Percentiles rank a stretch among this genome's conserved stretches.
Conservation (phyloP, 2,888 invertebrate genomes). For the Yponomeuta malinellus region DNA sequence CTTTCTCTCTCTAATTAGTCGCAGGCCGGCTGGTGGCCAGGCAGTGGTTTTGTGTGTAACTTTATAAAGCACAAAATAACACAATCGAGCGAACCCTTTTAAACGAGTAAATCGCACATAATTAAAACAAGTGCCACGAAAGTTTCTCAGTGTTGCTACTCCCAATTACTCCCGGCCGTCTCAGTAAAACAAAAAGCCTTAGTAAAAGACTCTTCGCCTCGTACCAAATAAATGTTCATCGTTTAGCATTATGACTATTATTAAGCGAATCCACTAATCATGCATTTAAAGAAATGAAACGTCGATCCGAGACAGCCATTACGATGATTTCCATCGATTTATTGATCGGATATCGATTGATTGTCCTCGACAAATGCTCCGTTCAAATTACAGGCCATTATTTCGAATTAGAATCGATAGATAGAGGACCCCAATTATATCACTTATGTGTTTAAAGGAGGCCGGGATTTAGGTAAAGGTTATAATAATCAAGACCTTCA, state of each 20-base stretch:
- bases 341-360: constrained; percentile 69
- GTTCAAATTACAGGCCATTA: constrained; percentile 72
- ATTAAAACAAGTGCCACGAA: background rate
- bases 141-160: background rate
- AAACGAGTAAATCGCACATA: background rate
- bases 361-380: constrained; percentile 73
- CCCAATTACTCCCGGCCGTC: background rate
- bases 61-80: background rate
- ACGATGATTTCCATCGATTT: constrained; percentile 73
- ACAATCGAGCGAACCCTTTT: background rate
- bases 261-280: constrained; percentile 69
- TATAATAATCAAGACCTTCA: constrained; percentile 58
- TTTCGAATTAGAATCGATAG: constrained; percentile 74
- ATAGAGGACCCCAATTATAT: constrained; percentile 73
- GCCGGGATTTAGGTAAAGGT: constrained; percentile 48
- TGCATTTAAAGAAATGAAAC: constrained; percentile 75
- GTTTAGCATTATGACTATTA: constrained; percentile 69
- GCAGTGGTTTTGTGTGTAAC: constrained; percentile 14
- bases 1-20: constrained; percentile 38
- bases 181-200: background rate
- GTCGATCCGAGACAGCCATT: constrained; percentile 66
- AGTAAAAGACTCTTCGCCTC: background rate
- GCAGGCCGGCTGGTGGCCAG: constrained; percentile 20
- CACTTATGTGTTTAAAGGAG: constrained; percentile 75
- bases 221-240: constrained; percentile 43